Base-by-base conservation (phyloP, 2,113 vertebrate species). In the Syrrhaptes paradoxus region DNA sequence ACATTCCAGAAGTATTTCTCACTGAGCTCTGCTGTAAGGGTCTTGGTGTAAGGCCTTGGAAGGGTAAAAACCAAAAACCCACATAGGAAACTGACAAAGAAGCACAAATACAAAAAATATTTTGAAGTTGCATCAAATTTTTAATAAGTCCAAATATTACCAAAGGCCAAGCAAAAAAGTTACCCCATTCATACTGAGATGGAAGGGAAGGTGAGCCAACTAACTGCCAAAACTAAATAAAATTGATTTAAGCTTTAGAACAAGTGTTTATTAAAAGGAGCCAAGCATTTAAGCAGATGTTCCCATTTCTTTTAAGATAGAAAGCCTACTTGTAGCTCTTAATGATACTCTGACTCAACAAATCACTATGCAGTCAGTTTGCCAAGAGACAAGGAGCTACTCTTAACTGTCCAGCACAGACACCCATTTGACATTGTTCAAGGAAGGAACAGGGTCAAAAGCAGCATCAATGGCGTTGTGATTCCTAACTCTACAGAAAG, bases 331-430 rank as follows among this genome's bases (percentile, higher is more conserved):
- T 96, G 94, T 55, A 89, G 77, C 71, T 93, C 81, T 87, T 92
- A 87, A 84, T 43, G 95, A 93, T 87, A 83, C 83, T 90, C 65
- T 96, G 97, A 98, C 90, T 97, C 97, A 97, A 96, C 94, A 71
- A 74, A 77, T 67, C 89, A 82, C 95, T 94, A 89, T 89, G 90
- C 79, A 86, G 52, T 17, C 70, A 34, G 83, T 14, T 87, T 91
- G 95, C 93, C 93, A 90, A 85, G 86, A 74, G 75, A 75, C 65
- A 87, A 94, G 86, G 71, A 82, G 83, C 87, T 81, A 31, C 76
- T 87, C 84, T 89, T 46, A 68, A 14, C 41, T 29, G 45, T 7
- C 26, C 2, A 6, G 43, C 48, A 95, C 85, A 94, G 87, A 46
- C 28, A 29, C 63, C 34, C 93, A 62, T 67, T 83, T 58, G 62